phyloP scores from a whole-genome alignment of 2,888 invertebrate genomes.

The Aleiodes testaceus region DNA sequence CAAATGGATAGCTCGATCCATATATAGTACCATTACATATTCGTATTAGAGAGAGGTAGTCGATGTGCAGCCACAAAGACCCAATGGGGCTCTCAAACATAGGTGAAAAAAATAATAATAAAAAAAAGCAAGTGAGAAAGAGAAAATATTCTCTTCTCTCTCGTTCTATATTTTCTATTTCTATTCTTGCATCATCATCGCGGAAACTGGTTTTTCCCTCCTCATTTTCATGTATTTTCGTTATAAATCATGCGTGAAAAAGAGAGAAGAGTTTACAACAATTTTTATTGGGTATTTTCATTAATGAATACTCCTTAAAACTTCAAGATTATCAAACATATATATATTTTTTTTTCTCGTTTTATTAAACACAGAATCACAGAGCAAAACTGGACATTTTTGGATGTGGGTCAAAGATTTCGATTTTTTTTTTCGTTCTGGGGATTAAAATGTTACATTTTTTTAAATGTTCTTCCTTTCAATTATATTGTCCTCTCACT shows the following conservation, averaged over 20 bases:
- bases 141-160: no score
- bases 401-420: conserved; percentile 53
- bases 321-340: conserved; percentile 61
- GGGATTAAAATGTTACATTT: conserved; percentile 60
- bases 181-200: no score
- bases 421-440: conserved; percentile 29
- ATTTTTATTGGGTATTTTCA: neutral
- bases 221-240: no score
- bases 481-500: conserved; percentile 26
- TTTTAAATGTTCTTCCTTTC: conserved; percentile 30
- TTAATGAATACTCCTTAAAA: conserved; percentile 44
- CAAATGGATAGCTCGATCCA: conserved; percentile 19
- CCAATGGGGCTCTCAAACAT: neutral
- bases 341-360: conserved; percentile 55
- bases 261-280: no score
- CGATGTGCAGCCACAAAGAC: conserved; percentile 7
- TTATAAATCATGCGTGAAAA: no score
- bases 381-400: conserved; percentile 71
- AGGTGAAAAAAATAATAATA: no score
- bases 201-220: no score
- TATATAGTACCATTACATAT: conserved; percentile 13
- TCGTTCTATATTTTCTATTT: no score
- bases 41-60: neutral
- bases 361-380: conserved; percentile 72
- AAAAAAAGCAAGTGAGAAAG: no score